These are phyloP conservation scores for Sebastes hubbsi DNA, from an alignment of 2,797 vertebrate species.

Conservation along the genomic window DNA sequence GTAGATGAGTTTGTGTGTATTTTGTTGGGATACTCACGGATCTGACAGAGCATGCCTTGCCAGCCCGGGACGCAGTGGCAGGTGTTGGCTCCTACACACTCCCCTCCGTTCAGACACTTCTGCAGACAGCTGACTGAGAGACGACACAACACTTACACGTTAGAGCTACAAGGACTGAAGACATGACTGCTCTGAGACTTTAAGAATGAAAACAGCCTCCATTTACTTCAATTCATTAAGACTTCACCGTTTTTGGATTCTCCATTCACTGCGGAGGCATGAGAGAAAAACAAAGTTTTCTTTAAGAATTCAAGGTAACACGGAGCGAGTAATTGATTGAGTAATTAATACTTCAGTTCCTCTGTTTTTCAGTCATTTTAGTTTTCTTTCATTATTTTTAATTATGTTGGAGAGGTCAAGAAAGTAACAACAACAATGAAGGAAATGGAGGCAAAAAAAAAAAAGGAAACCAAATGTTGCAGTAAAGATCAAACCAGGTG, in stretches of 20 bases:
- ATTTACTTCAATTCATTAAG: too few species aligned
- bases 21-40: constrained; percentile 70
- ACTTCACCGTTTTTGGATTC: too few species aligned
- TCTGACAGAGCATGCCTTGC: constrained; percentile 79
- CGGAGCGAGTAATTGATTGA: too few species aligned
- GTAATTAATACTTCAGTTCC: too few species aligned
- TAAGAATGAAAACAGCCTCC: not conserved
- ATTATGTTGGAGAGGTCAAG: not conserved
- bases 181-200: not conserved
- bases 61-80: constrained; percentile 75
- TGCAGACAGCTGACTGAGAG: constrained; percentile 79
- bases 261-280: not conserved
- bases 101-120: constrained; percentile 80
- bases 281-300: not conserved
- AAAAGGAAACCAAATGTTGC: not conserved
- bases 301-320: too few species aligned
- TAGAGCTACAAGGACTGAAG: not conserved
- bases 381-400: not conserved
- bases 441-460: not conserved
- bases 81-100: constrained; percentile 79
- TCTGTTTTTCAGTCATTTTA: too few species aligned
- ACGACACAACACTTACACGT: not conserved
- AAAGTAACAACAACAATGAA: not conserved
- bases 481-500: not conserved
- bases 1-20: not conserved